A percentile compares a stretch with the other conserved stretches of the same genome.
Evolutionary conservation across 2,797 vertebrate species (phyloP).

Genomic region (Somateria mollissima): DNA sequence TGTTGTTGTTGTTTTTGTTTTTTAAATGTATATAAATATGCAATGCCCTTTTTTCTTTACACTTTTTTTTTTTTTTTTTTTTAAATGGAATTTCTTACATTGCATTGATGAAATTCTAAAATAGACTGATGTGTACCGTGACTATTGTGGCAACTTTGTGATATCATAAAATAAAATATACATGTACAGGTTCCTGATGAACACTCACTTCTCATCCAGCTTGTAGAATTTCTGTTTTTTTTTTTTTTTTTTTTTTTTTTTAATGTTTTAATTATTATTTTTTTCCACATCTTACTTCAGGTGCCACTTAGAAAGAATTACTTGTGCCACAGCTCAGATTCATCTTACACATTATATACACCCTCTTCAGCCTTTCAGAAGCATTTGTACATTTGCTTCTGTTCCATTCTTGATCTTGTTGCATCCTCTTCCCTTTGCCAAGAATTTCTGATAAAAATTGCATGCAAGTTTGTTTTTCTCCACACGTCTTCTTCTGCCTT

Average conservation of each 20-base stretch:
- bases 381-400: not conserved
- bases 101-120: not conserved
- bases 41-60: not conserved
- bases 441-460: not conserved
- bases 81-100: not conserved
- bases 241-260: too few species aligned
- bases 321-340: not conserved
- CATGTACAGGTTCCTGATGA: not conserved
- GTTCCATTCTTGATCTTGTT: not conserved
- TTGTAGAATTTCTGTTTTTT: not conserved
- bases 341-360: not conserved
- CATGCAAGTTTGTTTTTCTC: not conserved
- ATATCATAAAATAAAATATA: not conserved
- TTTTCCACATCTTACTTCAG: not conserved
- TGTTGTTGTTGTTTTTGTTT: too few species aligned
- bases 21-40: not conserved
- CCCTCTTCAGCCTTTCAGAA: not conserved
- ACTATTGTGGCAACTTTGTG: not conserved
- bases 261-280: not conserved
- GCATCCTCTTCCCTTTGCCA: not conserved
- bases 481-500: not conserved
- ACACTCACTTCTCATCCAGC: not conserved
- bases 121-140: not conserved
- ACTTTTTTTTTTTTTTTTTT: not conserved
- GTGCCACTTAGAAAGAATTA: not conserved